phyloP scores from a whole-genome alignment of 2,797 vertebrate species.

The Epinephelus coioides region DNA sequence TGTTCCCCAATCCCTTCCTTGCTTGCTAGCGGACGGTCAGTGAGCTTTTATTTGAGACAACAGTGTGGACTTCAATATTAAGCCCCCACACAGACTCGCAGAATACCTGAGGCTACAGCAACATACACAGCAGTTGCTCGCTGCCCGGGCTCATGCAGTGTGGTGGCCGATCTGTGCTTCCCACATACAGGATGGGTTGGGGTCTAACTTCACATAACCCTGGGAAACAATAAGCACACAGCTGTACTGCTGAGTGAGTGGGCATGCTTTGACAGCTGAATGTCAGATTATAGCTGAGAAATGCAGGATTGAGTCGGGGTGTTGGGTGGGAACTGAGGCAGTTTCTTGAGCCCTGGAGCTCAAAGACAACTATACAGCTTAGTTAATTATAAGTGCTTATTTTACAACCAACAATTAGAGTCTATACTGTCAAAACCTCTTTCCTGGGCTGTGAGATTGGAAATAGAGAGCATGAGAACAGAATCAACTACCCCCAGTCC shows the following conservation, averaged over 20 bases:
- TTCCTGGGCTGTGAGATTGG: constrained; percentile 1
- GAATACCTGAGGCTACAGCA: constrained; percentile 23
- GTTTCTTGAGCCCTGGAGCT: constrained; percentile 8
- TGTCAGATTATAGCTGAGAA: constrained; percentile 51
- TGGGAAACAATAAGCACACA: constrained; percentile 60
- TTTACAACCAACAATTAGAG: constrained; percentile 29
- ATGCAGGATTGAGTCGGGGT: constrained; percentile 13
- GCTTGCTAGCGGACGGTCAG: constrained; percentile 18
- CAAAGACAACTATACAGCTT: constrained; percentile 12
- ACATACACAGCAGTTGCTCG: constrained; percentile 34
- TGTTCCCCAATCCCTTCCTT: constrained; percentile 29
- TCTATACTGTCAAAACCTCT: constrained; percentile 7
- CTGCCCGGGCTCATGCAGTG: constrained; percentile 37
- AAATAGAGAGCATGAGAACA: neutral
- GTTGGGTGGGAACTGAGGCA: constrained; percentile 13
- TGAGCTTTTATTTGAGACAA: constrained; percentile 50
- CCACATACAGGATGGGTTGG: constrained; percentile 39
- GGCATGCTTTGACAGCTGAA: constrained; percentile 51
- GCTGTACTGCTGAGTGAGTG: constrained; percentile 52
- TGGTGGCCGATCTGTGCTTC: constrained; percentile 45
- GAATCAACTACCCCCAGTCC: neutral
- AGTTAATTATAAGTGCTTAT: constrained; percentile 33
- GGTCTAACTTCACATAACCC: constrained; percentile 55
- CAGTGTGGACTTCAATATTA: constrained; percentile 27
- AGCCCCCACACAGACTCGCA: constrained; percentile 11